Percentiles rank a stretch among this genome's conserved stretches.
Evolutionary conservation across 2,113 vertebrate species (phyloP).

Genomic region (Lophochroa leadbeateri): DNA sequence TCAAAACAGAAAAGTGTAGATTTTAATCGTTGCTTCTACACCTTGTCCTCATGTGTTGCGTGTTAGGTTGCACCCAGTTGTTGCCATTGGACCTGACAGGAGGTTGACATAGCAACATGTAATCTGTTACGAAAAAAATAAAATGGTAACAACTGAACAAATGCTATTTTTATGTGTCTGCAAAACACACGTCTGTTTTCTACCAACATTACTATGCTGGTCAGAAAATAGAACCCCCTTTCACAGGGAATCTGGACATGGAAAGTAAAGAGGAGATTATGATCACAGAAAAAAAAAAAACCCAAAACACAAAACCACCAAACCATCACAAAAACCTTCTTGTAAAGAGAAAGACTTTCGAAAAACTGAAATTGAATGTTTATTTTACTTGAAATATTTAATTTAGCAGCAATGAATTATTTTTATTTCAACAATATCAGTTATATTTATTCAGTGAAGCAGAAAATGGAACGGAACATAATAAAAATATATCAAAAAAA

Average conservation of each 20-base stretch:
- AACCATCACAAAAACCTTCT: background rate
- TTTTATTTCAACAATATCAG: background rate
- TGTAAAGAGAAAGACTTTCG: background rate
- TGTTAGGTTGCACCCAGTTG: background rate
- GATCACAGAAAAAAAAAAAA: background rate
- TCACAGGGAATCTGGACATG: background rate
- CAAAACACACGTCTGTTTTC: background rate
- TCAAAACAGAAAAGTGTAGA: background rate
- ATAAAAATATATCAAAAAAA: background rate
- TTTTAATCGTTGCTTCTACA: background rate
- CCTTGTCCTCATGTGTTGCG: background rate
- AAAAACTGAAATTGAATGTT: background rate
- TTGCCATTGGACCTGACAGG: background rate
- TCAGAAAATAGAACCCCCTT: background rate
- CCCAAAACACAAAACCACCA: background rate
- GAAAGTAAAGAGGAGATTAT: background rate
- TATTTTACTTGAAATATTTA: background rate
- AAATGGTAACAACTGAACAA: background rate
- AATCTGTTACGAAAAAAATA: background rate
- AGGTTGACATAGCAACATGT: slow-evolving; percentile 9
- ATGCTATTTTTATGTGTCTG: background rate
- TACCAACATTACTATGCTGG: background rate
- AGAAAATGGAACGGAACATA: background rate
- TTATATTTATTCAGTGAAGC: background rate
- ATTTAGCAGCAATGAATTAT: background rate